phyloP scores from a whole-genome alignment of 2,888 invertebrate genomes.

The Laspeyria flexula region DNA sequence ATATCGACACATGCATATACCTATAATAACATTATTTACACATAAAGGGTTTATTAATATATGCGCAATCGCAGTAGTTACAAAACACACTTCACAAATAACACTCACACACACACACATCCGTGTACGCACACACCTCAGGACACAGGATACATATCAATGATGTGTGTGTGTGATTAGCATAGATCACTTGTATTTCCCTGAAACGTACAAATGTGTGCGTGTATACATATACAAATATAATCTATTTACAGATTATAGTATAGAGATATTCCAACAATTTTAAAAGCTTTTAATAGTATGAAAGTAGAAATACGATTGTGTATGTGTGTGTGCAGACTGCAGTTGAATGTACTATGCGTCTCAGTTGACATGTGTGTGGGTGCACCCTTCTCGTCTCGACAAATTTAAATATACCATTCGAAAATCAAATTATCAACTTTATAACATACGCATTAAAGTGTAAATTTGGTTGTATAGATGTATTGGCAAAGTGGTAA shows the following conservation, averaged over 20 bases:
- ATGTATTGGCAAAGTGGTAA: slow-evolving; percentile 40
- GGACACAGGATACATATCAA: slow-evolving; percentile 35
- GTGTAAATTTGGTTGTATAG: slow-evolving; percentile 39
- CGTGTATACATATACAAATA: slow-evolving; percentile 11
- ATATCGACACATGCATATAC: no score
- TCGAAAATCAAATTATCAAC: slow-evolving; percentile 1
- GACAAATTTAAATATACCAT: slow-evolving; percentile 42
- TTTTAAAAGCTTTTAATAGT: slow-evolving; percentile 48
- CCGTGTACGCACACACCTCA: slow-evolving; percentile 13
- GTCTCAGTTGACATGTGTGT: slow-evolving; percentile 61
- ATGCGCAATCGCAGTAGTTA: slow-evolving; percentile 48
- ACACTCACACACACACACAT: slow-evolving; percentile 27
- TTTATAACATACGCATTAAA: slow-evolving; percentile 29
- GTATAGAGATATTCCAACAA: slow-evolving; percentile 41
- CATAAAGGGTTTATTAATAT: slow-evolving; percentile 31
- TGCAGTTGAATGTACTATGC: slow-evolving; percentile 67
- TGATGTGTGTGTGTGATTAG: slow-evolving; percentile 33
- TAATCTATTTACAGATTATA: slow-evolving; percentile 39
- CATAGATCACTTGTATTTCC: slow-evolving; percentile 41
- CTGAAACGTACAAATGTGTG: slow-evolving; percentile 34
- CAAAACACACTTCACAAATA: slow-evolving; percentile 54
- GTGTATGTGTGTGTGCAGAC: slow-evolving; percentile 64
- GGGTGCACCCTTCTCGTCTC: slow-evolving; percentile 81
- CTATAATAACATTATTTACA: slow-evolving; percentile 4
- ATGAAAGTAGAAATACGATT: slow-evolving; percentile 49